Conservation (phyloP, 2,888 invertebrate species). For the Sinopyrophorus schimmeli region DNA sequence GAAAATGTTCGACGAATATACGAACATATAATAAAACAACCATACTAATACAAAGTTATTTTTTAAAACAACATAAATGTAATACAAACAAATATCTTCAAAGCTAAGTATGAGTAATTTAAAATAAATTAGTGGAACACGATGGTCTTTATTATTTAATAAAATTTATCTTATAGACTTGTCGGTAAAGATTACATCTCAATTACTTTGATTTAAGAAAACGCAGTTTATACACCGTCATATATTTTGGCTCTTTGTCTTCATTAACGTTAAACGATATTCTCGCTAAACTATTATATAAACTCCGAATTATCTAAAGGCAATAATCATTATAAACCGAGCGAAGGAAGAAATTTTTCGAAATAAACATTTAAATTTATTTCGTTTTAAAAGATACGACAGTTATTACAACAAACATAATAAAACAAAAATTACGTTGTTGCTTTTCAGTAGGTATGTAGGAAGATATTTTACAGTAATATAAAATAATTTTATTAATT, state of each 20-base stretch:
- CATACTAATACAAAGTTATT: conserved; percentile 4
- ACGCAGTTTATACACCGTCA: neutral
- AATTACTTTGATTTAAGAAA: conserved; percentile 17
- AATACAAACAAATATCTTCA: no score
- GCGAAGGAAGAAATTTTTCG: conserved; percentile 13
- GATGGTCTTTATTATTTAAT: conserved; percentile 6
- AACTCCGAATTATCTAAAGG: conserved; percentile 6
- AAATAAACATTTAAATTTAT: conserved; percentile 27
- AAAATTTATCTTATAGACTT: conserved; percentile 16
- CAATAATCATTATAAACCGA: conserved; percentile 15
- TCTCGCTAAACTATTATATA: conserved; percentile 11
- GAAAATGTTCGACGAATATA: neutral
- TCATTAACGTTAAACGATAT: conserved; percentile 12
- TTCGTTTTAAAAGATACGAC: conserved; percentile 24
- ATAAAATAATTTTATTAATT: conserved; percentile 6
- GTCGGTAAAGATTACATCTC: conserved; percentile 18
- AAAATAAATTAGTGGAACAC: conserved; percentile 12
- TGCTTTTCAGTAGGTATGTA: conserved; percentile 14
- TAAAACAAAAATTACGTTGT: conserved; percentile 16
- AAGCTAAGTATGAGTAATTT: no score
- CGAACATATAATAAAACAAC: conserved; percentile 8
- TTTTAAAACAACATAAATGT: no score
- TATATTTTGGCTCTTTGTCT: conserved; percentile 14
- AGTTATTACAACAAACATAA: conserved; percentile 16
- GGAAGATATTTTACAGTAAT: conserved; percentile 11